Conservation (phyloP, 2,113 vertebrate species). For the Delphinus delphis region DNA sequence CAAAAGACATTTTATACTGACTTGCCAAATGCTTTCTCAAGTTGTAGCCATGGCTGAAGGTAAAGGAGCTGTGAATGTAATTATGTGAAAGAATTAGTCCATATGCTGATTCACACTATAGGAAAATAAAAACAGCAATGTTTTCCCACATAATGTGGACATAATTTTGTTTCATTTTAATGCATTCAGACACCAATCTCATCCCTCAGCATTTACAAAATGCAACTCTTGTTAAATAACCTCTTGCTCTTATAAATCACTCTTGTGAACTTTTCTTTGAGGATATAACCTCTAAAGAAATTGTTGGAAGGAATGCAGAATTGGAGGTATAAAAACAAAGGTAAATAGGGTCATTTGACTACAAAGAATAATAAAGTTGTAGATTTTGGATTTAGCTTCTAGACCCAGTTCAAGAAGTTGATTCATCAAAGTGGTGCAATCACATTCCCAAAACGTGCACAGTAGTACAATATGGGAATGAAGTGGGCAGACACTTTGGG, state of each 20-base stretch:
- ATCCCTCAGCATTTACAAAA: slow-evolving; percentile 2
- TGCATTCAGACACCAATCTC: neutral
- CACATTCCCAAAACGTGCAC: neutral
- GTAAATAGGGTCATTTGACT: neutral
- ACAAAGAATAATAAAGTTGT: neutral
- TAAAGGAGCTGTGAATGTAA: slow-evolving; percentile 20
- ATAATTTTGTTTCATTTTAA: slow-evolving; percentile 37
- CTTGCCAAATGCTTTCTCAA: neutral
- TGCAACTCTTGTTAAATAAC: neutral
- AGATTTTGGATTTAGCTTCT: neutral
- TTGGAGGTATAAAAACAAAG: neutral
- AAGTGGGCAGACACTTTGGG: neutral
- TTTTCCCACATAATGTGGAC: slow-evolving; percentile 12
- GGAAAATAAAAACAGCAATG: slow-evolving; percentile 30
- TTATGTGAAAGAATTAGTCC: slow-evolving; percentile 52
- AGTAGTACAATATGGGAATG: neutral
- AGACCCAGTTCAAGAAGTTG: neutral
- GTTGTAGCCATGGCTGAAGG: slow-evolving; percentile 3
- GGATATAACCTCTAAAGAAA: neutral
- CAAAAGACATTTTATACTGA: neutral
- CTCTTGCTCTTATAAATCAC: neutral
- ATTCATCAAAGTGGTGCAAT: neutral
- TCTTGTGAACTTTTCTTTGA: neutral
- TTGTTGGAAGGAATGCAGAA: neutral
- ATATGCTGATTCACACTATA: slow-evolving; percentile 11